Evolutionary conservation across 2,888 invertebrate species (phyloP).

Genomic region (Antheraea yamamai): DNA sequence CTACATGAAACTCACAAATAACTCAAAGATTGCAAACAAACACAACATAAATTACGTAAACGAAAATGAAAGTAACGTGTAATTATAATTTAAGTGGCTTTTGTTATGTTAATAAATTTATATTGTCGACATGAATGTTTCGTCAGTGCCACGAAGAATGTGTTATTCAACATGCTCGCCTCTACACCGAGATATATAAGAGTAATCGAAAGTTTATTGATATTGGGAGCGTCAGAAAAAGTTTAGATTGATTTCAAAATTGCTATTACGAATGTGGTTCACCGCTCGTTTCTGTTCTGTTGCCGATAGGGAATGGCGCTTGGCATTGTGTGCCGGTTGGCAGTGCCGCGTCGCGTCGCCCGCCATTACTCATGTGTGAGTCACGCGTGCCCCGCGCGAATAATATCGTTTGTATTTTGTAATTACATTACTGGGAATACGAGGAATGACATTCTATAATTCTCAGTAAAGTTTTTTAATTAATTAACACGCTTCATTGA

Average conservation of each 20-base stretch:
- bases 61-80: conserved; percentile 46
- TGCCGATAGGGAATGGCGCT: conserved; percentile 13
- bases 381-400: conserved; percentile 58
- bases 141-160: conserved; percentile 14
- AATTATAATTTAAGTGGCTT: conserved; percentile 47
- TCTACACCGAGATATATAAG: conserved; percentile 25
- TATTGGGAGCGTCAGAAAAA: conserved; percentile 47
- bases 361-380: conserved; percentile 64
- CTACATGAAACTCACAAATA: background rate
- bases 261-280: conserved; percentile 67
- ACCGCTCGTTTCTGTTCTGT: conserved; percentile 21
- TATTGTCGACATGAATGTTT: conserved; percentile 20
- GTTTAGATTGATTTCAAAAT: conserved; percentile 63
- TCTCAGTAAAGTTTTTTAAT: conserved; percentile 43
- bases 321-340: conserved; percentile 24
- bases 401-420: conserved; percentile 51
- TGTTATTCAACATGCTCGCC: conserved; percentile 18
- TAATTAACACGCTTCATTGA: conserved; percentile 24
- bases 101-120: conserved; percentile 41
- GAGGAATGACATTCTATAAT: conserved; percentile 53
- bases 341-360: conserved; percentile 14
- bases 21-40: background rate
- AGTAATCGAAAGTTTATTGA: conserved; percentile 44
- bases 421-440: conserved; percentile 66
- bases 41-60: conserved; percentile 36